Percentiles rank a stretch among this genome's conserved stretches.
phyloP scores from a whole-genome alignment of 2,113 vertebrate genomes.

The Nettapus auritus region DNA sequence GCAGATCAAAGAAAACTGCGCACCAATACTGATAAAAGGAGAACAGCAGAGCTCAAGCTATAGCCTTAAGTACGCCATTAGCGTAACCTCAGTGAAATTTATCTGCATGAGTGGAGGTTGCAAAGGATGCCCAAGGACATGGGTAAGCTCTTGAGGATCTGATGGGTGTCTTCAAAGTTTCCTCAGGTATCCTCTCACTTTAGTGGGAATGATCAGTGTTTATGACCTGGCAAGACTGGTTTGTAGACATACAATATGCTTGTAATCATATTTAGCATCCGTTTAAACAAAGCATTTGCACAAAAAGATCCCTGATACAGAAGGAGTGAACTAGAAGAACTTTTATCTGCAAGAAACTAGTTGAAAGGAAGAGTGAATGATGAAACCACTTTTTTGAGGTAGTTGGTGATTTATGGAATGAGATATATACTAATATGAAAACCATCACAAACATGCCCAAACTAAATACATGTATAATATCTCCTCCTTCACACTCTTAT shows the following conservation, averaged over 20 bases:
- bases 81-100: constrained; percentile 50
- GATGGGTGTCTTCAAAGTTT: constrained; percentile 40
- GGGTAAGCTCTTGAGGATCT: constrained; percentile 16
- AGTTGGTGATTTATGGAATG: background rate
- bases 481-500: background rate
- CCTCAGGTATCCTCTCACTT: constrained; percentile 1
- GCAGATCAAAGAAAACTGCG: constrained; percentile 46
- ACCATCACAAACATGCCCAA: background rate
- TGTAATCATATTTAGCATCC: constrained; percentile 40
- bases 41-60: background rate
- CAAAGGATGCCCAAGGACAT: constrained; percentile 14
- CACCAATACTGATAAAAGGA: constrained; percentile 24
- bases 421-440: background rate
- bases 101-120: constrained; percentile 15
- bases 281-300: constrained; percentile 34
- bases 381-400: constrained; percentile 15
- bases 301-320: constrained; percentile 34
- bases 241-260: background rate
- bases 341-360: constrained; percentile 52
- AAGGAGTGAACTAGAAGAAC: constrained; percentile 17
- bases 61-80: constrained; percentile 47
- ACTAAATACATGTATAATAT: constrained; percentile 11
- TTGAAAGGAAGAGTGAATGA: constrained; percentile 36
- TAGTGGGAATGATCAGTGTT: constrained; percentile 14
- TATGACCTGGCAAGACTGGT: constrained; percentile 42